A percentile compares a stretch with the other conserved stretches of the same genome.
Conservation (phyloP, 2,113 vertebrate species). For the Dromaius novaehollandiae region DNA sequence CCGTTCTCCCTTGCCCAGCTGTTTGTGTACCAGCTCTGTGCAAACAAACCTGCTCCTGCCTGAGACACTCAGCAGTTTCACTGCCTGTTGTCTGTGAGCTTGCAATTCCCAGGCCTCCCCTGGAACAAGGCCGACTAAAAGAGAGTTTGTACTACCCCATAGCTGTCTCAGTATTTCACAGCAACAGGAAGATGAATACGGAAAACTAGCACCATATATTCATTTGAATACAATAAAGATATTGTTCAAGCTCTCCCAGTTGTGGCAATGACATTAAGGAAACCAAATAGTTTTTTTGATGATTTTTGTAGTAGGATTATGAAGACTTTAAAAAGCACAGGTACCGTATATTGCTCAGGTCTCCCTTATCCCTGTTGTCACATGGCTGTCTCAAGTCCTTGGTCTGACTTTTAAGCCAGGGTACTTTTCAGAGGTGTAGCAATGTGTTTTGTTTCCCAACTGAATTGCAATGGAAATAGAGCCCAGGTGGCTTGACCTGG, state of each 20-base stretch:
- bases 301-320: background rate
- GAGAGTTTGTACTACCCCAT: background rate
- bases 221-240: slow-evolving; percentile 32
- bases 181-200: slow-evolving; percentile 6
- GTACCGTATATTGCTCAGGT: accelerated
- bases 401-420: background rate
- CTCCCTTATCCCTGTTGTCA: background rate
- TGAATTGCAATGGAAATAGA: background rate
- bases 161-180: background rate
- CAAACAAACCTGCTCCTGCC: slow-evolving; percentile 14
- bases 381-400: background rate
- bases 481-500: background rate
- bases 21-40: background rate
- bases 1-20: background rate
- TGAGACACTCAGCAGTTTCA: slow-evolving; percentile 6
- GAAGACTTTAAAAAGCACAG: background rate
- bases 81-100: background rate
- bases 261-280: background rate
- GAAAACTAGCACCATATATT: background rate
- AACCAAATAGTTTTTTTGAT: background rate
- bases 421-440: background rate
- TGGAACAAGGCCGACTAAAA: slow-evolving; percentile 31
- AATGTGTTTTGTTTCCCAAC: background rate
- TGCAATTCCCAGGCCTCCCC: slow-evolving; percentile 14
- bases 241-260: slow-evolving; percentile 19